phyloP scores from a whole-genome alignment of 2,888 invertebrate species.

The Perithous albicinctus region DNA sequence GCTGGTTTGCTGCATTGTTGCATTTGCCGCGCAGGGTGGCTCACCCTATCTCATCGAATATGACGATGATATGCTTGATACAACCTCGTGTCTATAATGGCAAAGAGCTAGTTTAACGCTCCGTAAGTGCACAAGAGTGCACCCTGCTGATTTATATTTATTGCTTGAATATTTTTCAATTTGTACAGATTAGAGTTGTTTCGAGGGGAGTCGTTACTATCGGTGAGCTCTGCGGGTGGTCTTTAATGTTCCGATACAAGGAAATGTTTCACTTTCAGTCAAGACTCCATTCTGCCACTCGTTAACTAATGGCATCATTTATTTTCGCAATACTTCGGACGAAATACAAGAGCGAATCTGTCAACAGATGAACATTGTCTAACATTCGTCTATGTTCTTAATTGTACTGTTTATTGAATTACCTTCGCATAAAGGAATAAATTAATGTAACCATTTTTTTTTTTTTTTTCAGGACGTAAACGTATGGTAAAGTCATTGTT shows the following conservation, averaged over 20 bases:
- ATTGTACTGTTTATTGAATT: no score
- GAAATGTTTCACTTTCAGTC: conserved; percentile 22
- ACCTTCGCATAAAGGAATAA: no score
- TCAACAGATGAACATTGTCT: no score
- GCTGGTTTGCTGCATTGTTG: conserved; percentile 73
- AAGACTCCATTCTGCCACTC: background rate
- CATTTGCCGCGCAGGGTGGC: conserved; percentile 51
- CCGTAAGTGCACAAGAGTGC: conserved; percentile 14
- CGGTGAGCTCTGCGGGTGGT: conserved; percentile 20
- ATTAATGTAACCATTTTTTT: no score
- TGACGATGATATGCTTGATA: conserved; percentile 41
- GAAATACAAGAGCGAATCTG: background rate
- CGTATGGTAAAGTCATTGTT: no score
- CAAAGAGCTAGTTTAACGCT: conserved; percentile 61
- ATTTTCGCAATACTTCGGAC: conserved; percentile 16
- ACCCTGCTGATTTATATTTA: conserved; percentile 69
- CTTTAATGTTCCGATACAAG: background rate
- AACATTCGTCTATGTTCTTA: no score
- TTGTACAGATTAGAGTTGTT: conserved; percentile 44
- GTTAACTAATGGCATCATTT: background rate
- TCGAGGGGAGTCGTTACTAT: background rate
- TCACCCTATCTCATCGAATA: conserved; percentile 42
- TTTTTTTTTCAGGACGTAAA: no score
- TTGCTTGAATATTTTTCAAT: conserved; percentile 66
- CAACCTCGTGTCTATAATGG: conserved; percentile 33